Base-by-base conservation (phyloP, 2,888 invertebrate genomes). In the Tenthredo mesomela region DNA sequence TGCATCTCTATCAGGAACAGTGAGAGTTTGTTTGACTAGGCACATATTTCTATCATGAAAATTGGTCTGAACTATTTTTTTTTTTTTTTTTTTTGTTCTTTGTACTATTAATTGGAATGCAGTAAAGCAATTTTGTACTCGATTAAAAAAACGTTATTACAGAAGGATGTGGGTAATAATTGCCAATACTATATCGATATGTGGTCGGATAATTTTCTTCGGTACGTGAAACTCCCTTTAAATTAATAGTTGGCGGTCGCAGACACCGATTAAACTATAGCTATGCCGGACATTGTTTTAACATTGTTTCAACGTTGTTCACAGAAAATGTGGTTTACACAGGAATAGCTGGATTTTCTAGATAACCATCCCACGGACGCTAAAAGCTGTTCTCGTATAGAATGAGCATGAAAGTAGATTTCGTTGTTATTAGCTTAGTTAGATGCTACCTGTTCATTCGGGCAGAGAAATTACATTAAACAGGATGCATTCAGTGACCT, bases 221-320 rank as follows among this genome's bases (percentile, higher is more conserved):
- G 25, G 12, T 54, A 33, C 33, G 18, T n/a, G 75, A 47, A 58
- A 84, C 58, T 58, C 43, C 84, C 40, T 33, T 25, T 71, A 58
- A 77, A 77, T 84, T 75, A 58, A 77, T 61, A 25, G 25, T 78
- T 77, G 33, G 25, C 40, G 70, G 37, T 70, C 6, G 33, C 54
- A 61, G 73, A 84, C 33, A 84, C 37, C 75, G 37, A 77, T 58
- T 58, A 40, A 40, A 37, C 75, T 61, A 77, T 84, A 47, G 47
- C 47, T 47, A 43, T 43, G n/a, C 15, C 18, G 77, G 4, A 71
- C 75, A 75, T 84, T 84, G 75, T 75, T 54, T 54, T 10, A 50
- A 25, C 54, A 77, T 77, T 77, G 50, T 50, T 77, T 18, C 29
- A 50, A 50, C 54, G 33, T 77, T 47, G 33, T 77, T 77, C 77